Evolutionary conservation across 92 coral and sea anemone genomes (phyloP).

Genomic region (Parazoanthus swiftii): DNA sequence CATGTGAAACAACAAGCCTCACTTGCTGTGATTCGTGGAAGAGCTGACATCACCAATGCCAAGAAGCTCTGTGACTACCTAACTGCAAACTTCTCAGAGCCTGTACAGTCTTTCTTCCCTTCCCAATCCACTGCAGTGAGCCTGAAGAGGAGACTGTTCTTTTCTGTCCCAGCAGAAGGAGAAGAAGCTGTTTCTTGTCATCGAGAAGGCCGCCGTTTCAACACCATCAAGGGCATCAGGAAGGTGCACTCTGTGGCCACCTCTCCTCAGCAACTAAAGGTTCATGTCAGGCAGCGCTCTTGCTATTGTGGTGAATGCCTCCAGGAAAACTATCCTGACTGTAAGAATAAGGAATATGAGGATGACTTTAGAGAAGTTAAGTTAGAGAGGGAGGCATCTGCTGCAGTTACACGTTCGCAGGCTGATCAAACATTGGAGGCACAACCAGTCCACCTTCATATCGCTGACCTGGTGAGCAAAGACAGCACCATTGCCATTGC

Average conservation of each 20-base stretch:
- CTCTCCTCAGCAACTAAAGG: constrained; percentile 6
- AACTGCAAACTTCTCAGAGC: constrained; percentile 34
- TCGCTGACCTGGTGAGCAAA: neutral
- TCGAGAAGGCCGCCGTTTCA: constrained; percentile 36
- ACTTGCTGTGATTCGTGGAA: constrained; percentile 54
- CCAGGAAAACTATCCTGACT: constrained; percentile 26
- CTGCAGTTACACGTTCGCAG: constrained; percentile 17
- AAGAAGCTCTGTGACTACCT: constrained; percentile 42
- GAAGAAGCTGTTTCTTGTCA: constrained; percentile 27
- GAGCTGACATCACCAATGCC: constrained; percentile 50
- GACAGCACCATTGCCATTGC: constrained; percentile 43
- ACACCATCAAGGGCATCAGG: too few species aligned
- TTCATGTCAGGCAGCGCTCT: constrained; percentile 34
- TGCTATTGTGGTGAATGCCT: constrained; percentile 48
- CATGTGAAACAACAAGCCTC: constrained; percentile 29
- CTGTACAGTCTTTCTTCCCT: constrained; percentile 45
- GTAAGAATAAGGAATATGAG: constrained; percentile 37
- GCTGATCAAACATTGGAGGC: constrained; percentile 1
- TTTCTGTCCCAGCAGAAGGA: constrained; percentile 48
- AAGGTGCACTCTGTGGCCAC: neutral
- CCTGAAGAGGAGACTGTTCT: constrained; percentile 50
- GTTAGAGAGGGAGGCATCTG: constrained; percentile 47
- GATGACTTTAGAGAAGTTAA: constrained; percentile 34
- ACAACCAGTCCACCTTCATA: constrained; percentile 27
- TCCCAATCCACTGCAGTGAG: constrained; percentile 40